Evolutionary conservation across 1,140 invertebrate species (phyloP), one percentile per base, ranked within the genome.

Genomic region (Cotesia chilonis): DNA sequence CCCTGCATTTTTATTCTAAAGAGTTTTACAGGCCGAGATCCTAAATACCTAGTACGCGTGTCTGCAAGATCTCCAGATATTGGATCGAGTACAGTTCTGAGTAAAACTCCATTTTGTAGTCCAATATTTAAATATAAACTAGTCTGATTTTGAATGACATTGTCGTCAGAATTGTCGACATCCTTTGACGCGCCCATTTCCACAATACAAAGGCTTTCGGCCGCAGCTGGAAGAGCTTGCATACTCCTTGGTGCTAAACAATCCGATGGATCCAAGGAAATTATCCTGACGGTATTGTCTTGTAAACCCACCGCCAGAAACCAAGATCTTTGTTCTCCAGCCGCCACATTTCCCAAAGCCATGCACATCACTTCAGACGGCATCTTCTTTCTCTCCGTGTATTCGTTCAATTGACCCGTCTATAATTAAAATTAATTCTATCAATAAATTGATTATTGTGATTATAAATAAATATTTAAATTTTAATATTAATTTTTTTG

Each of bases 391-490:
- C 96, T 90, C 82, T 99, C 97, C 4, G 96, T 98, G 79, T 98
- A 99, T 83, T 99, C 98, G 85, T 99, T 99, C 37, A 99, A 87
- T 87, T 99, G 96, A 0, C 98, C 98, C 77, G 95, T 96, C 95
- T 98, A 80, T 14, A 89, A 88, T 60, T 5, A 66, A 77, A 68
- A 76, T 67, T 71, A 64, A 54, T 20, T 6, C 38, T 38, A 37
- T 63, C n/a, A 10, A 52, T 57, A 63, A 54, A 70, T 60, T 4
- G 10, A 68, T 65, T 4, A 41, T 67, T 47, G 14, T 35, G 20
- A 28, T 28, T 28, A 28, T 55, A 47, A 54, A 65, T 38, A 70
- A 66, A 67, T 71, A 41, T 37, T 37, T 59, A 60, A 28, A 60
- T 35, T 51, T 54, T 35, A 3, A 47, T 47, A 36, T 28, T 10